These are phyloP conservation scores for Leptinotarsa lineolata DNA, from an alignment of 1,140 invertebrate species.

Conservation along the genomic window DNA sequence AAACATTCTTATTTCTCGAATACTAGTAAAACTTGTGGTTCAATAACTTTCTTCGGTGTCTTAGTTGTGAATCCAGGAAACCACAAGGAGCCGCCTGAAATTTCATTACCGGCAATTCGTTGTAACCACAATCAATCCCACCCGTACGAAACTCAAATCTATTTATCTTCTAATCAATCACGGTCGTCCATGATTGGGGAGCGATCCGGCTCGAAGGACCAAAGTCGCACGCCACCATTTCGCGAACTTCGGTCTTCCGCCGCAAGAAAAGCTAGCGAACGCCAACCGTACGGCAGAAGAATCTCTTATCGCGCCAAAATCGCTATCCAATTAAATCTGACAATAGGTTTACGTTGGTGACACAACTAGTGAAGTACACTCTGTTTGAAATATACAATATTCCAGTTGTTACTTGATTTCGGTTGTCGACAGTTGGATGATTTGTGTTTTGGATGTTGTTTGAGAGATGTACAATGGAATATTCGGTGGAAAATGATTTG, in stretches of 20 bases:
- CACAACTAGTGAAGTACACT: slow-evolving; percentile 52
- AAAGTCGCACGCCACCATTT: slow-evolving; percentile 36
- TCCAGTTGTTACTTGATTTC: slow-evolving; percentile 13
- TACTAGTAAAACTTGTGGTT: no score
- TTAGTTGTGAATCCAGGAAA: no score
- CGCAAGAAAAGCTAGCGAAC: slow-evolving; percentile 30
- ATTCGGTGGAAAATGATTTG: no score
- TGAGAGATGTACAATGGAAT: no score
- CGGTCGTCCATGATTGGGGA: slow-evolving; percentile 44
- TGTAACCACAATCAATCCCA: background rate
- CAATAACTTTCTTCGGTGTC: no score
- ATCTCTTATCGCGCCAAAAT: slow-evolving; percentile 51
- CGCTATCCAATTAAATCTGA: slow-evolving; percentile 57
- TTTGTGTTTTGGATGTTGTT: no score
- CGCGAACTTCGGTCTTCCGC: background rate
- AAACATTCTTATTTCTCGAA: no score
- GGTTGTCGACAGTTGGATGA: background rate
- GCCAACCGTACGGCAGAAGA: slow-evolving; percentile 36
- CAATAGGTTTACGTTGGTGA: slow-evolving; percentile 55
- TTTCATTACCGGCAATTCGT: background rate
- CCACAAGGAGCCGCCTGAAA: background rate
- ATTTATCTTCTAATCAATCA: slow-evolving; percentile 57
- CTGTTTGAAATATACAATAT: slow-evolving; percentile 34
- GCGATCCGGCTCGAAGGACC: slow-evolving; percentile 33
- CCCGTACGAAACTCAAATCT: slow-evolving; percentile 43